Conservation (phyloP, 2,113 vertebrate species). For the Rhinichthys klamathensis region DNA sequence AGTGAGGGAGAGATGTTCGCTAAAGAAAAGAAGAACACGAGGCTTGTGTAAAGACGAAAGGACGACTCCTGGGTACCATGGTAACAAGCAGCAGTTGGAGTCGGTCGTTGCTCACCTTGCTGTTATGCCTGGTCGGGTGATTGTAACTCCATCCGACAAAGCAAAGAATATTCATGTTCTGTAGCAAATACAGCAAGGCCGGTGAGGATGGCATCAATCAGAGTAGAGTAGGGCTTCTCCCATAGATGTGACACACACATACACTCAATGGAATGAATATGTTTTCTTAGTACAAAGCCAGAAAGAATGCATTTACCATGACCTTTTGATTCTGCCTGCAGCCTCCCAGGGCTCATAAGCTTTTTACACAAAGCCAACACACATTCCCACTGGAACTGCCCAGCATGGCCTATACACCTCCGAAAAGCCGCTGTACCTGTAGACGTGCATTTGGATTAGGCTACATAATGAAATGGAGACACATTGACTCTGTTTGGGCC, state of each 20-base stretch:
- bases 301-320: conserved; percentile 39
- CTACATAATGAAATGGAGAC: conserved; percentile 23
- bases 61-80: conserved; percentile 37
- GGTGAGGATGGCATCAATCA: conserved; percentile 11
- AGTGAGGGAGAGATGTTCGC: conserved; percentile 28
- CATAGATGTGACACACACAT: conserved; percentile 7
- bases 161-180: conserved; percentile 46
- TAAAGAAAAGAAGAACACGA: conserved; percentile 32
- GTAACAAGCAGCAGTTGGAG: conserved; percentile 54
- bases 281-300: background rate
- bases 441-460: conserved; percentile 3
- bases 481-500: background rate
- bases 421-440: conserved; percentile 21
- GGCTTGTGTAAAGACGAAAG: conserved; percentile 3
- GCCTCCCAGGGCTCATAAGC: conserved; percentile 12
- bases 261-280: conserved; percentile 21
- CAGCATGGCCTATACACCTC: conserved; percentile 5
- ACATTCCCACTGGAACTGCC: conserved; percentile 19
- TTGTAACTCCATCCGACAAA: conserved; percentile 53
- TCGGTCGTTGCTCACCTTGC: conserved; percentile 46
- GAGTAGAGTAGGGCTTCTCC: conserved; percentile 9
- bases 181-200: background rate
- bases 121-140: conserved; percentile 45
- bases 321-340: conserved; percentile 41
- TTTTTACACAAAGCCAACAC: conserved; percentile 20